A percentile compares a stretch with the other conserved stretches of the same genome.
Conservation (phyloP, 23 tunicate species). For the Oikopleura vanhoeffeni region DNA sequence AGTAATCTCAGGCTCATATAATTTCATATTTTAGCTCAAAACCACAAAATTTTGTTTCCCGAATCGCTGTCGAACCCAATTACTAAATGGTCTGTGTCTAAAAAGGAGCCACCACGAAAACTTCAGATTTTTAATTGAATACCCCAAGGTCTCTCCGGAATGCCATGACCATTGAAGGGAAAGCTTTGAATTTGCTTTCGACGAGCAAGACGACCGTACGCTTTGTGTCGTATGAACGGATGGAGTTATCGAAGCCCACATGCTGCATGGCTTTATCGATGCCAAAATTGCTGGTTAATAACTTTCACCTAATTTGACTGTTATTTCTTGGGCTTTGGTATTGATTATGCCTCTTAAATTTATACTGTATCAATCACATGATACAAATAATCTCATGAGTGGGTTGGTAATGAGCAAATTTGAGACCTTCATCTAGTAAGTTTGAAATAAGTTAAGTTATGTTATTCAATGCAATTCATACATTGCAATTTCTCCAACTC, state of each 20-base stretch:
- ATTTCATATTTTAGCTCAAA: neutral
- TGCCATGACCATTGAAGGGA: neutral
- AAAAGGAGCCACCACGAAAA: neutral
- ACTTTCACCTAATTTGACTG: too few species aligned
- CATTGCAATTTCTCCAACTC: too few species aligned
- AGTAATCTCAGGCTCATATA: too few species aligned
- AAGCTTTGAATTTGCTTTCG: neutral
- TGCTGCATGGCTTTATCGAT: neutral
- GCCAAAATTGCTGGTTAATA: too few species aligned
- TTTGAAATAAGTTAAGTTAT: too few species aligned
- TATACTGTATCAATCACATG: too few species aligned
- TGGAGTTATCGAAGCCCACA: neutral
- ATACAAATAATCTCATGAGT: too few species aligned
- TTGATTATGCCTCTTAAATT: too few species aligned
- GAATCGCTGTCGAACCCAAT: neutral
- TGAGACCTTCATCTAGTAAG: too few species aligned
- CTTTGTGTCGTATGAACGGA: neutral
- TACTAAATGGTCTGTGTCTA: neutral
- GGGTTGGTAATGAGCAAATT: too few species aligned
- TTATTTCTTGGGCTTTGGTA: too few species aligned
- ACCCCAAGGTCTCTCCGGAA: neutral
- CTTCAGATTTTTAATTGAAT: neutral
- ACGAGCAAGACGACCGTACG: conserved; percentile 8
- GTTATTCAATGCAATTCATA: too few species aligned
- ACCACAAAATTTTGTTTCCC: neutral